A percentile compares a stretch with the other conserved stretches of the same genome.
Evolutionary conservation across 2,797 vertebrate species (phyloP).

Genomic region (Acanthurus tractus): DNA sequence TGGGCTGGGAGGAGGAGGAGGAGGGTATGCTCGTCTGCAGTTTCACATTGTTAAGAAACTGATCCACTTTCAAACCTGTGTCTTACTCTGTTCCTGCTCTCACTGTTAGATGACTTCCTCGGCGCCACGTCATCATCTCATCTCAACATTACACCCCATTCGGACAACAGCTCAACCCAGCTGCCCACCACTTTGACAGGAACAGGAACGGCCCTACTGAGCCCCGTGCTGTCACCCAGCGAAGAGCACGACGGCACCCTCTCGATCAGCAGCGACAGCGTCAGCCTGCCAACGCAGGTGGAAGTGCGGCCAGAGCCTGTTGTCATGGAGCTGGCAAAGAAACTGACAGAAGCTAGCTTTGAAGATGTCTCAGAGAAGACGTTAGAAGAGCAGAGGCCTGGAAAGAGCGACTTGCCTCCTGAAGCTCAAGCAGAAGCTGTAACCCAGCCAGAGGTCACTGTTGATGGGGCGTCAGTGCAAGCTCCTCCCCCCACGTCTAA

Average conservation of each 20-base stretch:
- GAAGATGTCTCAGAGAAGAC: conserved; percentile 77
- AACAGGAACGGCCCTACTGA: conserved; percentile 47
- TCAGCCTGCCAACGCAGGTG: conserved; percentile 93
- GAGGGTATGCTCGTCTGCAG: conserved; percentile 74
- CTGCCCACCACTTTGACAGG: conserved; percentile 1
- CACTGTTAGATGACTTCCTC: conserved; percentile 89
- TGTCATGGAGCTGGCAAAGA: conserved; percentile 76
- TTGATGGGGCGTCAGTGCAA: conserved; percentile 27
- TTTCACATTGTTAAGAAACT: background rate
- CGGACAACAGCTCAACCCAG: conserved; percentile 42
- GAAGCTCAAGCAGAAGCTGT: conserved; percentile 50
- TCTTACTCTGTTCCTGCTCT: conserved; percentile 13
- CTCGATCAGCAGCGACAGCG: conserved; percentile 93
- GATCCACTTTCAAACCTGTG: background rate
- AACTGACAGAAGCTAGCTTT: conserved; percentile 84
- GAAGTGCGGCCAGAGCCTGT: conserved; percentile 77
- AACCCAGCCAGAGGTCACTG: conserved; percentile 38
- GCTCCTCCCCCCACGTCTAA: conserved; percentile 75
- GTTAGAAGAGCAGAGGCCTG: conserved; percentile 68
- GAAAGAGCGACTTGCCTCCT: conserved; percentile 46
- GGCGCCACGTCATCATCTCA: conserved; percentile 84
- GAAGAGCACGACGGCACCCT: conserved; percentile 85
- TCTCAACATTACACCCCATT: conserved; percentile 75
- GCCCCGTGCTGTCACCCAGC: conserved; percentile 67
- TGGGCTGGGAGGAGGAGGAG: conserved; percentile 95